Base-by-base conservation (phyloP, 2,797 vertebrate genomes). In the Oophaga sylvatica region DNA sequence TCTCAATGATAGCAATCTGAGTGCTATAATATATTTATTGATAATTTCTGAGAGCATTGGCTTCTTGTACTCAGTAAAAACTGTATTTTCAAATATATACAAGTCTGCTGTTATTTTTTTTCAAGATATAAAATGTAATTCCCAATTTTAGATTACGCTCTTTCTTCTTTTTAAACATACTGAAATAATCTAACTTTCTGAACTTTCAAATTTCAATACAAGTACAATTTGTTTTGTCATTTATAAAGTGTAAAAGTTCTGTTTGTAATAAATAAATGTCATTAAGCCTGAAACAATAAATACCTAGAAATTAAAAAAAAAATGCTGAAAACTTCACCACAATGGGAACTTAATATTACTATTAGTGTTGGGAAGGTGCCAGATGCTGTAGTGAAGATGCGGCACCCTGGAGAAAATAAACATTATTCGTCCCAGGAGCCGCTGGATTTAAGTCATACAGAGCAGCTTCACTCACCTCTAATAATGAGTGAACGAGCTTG, bases 11-110 rank as follows among this genome's bases (percentile, higher is more conserved):
- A 83, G 82, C 0, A 0, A 85, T 0, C 11, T 22, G n/a, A 87
- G 45, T 67, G 59, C 16, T 62, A 65, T 75, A 85, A 84, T 73
- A 56, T 68, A 65, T 87, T 78, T 79, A 79, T 79, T 87, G 63
- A 79, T 79, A 78, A 67, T 83, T 83, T 78, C 29, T 31, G 57
- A 68, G 48, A 80, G 63, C 57, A 63, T 20, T 60, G 26, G 29
- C 48, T 48, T 63, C 57, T 53, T 62, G 41, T 81, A 19, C 31
- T 45, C 10, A 10, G n/a, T 26, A 73, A 62, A 60, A n/a, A 62
- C 20, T 2, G 31, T 45, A 63, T 41, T 80, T 80, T 63, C 59
- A 80, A 63, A 45, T 80, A 63, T 1, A 53, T 53, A 53, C 48
- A 63, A 1, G 19, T 80, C 16, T 80, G 10, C 13, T 6, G 20